Evolutionary conservation across 2,797 vertebrate species (phyloP).

Genomic region (Xenopus petersii): DNA sequence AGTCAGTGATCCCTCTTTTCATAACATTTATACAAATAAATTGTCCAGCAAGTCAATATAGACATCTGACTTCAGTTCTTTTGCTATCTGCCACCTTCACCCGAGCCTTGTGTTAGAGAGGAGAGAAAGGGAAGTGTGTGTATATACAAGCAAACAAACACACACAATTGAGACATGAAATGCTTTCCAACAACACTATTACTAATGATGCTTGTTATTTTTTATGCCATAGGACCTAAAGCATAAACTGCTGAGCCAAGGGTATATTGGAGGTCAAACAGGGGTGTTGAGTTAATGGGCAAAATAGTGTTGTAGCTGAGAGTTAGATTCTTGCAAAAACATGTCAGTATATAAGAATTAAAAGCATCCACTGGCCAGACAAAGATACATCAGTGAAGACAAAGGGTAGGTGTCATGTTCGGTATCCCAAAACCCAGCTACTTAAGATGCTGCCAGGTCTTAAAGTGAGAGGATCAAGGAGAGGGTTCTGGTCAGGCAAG

Average conservation of each 20-base stretch:
- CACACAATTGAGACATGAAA: background rate
- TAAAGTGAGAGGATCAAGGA: no score
- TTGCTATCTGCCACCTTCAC: slow-evolving; percentile 3
- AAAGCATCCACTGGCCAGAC: background rate
- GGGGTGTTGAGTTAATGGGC: background rate
- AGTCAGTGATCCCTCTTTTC: background rate
- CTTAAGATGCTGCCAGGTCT: no score
- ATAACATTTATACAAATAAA: slow-evolving; percentile 7
- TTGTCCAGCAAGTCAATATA: background rate
- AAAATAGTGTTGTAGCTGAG: background rate
- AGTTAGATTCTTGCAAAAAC: background rate
- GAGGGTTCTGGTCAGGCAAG: no score
- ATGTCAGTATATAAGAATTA: background rate
- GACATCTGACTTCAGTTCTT: background rate
- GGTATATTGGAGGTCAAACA: background rate
- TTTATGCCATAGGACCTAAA: background rate
- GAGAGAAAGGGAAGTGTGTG: no score
- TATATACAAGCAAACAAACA: no score
- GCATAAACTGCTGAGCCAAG: background rate
- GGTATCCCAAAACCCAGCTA: no score
- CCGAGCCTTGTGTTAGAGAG: slow-evolving; percentile 7
- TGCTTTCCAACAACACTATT: background rate
- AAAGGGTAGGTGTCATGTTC: background rate
- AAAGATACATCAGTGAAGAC: background rate
- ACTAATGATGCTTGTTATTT: background rate